Evolutionary conservation across 2,113 vertebrate genomes (phyloP).

Genomic region (Ciconia maguari): DNA sequence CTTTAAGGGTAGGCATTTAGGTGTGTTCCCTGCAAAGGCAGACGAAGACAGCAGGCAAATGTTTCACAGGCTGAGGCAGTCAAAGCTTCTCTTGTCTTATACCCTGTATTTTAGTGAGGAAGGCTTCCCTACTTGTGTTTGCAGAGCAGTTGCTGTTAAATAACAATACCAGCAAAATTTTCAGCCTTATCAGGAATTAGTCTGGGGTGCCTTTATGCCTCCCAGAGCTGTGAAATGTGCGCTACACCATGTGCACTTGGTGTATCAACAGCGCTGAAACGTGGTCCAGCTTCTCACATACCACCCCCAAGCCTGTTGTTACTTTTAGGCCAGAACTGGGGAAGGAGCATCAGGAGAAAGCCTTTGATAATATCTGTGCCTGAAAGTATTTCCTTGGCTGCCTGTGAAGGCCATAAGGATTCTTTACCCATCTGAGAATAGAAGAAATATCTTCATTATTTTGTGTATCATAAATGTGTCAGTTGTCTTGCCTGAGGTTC

Average conservation of each 20-base stretch:
- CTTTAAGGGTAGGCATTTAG: constrained; percentile 44
- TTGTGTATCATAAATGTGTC: neutral
- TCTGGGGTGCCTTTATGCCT: neutral
- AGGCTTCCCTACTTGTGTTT: neutral
- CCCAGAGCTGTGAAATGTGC: neutral
- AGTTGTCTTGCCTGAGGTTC: neutral
- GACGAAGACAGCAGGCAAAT: neutral
- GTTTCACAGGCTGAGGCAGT: neutral
- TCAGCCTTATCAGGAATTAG: neutral
- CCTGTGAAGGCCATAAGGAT: neutral
- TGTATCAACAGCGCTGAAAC: neutral
- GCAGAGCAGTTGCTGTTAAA: neutral
- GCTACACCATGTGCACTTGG: rapidly evolving
- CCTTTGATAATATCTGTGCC: neutral
- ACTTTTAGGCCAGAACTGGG: neutral
- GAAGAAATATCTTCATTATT: neutral
- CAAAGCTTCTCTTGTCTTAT: neutral
- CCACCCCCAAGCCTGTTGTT: neutral
- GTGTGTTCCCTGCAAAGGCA: neutral
- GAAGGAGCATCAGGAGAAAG: neutral
- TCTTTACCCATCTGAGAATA: neutral
- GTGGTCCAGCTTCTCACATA: neutral
- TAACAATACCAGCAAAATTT: neutral
- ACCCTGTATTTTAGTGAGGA: neutral
- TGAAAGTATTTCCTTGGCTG: neutral